These are phyloP conservation scores for Pluvianellus socialis DNA, from an alignment of 2,113 vertebrate species.

Conservation along the genomic window DNA sequence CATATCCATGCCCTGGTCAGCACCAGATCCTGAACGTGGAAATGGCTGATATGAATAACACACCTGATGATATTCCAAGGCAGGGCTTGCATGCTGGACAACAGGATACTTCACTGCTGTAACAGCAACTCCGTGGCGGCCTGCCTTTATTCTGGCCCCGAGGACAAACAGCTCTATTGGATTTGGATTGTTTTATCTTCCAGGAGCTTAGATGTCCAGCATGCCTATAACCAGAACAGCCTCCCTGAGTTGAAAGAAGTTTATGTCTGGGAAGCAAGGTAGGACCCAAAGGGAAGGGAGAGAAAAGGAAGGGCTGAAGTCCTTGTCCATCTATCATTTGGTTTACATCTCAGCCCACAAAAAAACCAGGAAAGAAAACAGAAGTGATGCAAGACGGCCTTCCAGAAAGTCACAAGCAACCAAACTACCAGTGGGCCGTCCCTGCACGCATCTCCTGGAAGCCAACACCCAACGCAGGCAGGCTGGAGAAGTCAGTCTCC, in stretches of 20 bases:
- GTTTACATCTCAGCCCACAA: background rate
- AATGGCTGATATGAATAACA: background rate
- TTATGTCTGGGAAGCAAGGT: background rate
- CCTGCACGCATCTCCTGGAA: background rate
- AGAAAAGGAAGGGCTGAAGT: background rate
- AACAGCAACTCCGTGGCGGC: background rate
- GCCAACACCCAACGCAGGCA: background rate
- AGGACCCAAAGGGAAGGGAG: background rate
- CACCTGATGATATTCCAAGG: background rate
- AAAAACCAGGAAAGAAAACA: background rate
- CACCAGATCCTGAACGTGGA: background rate
- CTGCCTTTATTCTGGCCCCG: background rate
- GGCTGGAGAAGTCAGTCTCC: background rate
- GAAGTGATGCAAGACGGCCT: background rate
- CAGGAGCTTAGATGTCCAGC: background rate
- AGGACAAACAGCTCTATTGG: background rate
- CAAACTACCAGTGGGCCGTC: background rate
- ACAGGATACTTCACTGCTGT: background rate
- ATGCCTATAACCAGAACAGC: background rate
- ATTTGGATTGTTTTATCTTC: background rate
- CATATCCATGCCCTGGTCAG: background rate
- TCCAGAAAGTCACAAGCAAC: background rate
- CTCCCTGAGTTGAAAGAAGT: background rate
- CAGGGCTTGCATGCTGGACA: background rate
- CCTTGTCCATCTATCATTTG: background rate